These are phyloP conservation scores for Nyleta sp. DNA, from an alignment of 2,888 invertebrate species.

Conservation along the genomic window DNA sequence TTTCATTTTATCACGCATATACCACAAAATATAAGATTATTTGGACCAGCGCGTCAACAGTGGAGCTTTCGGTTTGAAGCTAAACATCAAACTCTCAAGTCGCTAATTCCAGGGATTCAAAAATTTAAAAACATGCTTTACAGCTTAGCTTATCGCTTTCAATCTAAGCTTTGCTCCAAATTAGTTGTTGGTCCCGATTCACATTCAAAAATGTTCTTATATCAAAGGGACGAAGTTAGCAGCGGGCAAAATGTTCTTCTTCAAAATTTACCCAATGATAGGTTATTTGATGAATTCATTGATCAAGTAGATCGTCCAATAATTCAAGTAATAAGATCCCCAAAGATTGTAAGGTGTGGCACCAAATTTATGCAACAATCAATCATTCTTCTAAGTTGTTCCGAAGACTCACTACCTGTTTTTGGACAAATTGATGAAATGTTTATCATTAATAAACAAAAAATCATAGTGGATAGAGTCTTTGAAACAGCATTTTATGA, in stretches of 20 bases:
- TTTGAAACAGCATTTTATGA: background rate
- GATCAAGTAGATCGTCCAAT: background rate
- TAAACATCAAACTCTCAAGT: constrained; percentile 53
- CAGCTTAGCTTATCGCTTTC: constrained; percentile 50
- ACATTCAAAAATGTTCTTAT: constrained; percentile 44
- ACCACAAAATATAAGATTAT: constrained; percentile 42
- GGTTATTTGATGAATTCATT: background rate
- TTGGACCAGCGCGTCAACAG: constrained; percentile 49
- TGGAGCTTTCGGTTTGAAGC: constrained; percentile 64
- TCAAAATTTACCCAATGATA: background rate
- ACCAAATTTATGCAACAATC: constrained; percentile 1
- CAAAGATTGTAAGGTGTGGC: background rate
- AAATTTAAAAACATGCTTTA: constrained; percentile 60
- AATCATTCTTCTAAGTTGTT: constrained; percentile 22
- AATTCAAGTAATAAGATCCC: background rate
- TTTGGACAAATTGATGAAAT: constrained; percentile 20
- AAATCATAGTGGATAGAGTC: constrained; percentile 40
- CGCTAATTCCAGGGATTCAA: constrained; percentile 53
- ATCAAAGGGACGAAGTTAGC: constrained; percentile 47
- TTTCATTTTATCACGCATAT: constrained; percentile 43
- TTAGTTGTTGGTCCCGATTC: constrained; percentile 16
- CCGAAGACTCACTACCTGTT: constrained; percentile 18
- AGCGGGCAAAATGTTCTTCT: constrained; percentile 37
- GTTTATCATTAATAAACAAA: constrained; percentile 10
- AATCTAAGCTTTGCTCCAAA: constrained; percentile 43